phyloP scores from a whole-genome alignment of 2,888 invertebrate species.

The Drosophila sordidapex region DNA sequence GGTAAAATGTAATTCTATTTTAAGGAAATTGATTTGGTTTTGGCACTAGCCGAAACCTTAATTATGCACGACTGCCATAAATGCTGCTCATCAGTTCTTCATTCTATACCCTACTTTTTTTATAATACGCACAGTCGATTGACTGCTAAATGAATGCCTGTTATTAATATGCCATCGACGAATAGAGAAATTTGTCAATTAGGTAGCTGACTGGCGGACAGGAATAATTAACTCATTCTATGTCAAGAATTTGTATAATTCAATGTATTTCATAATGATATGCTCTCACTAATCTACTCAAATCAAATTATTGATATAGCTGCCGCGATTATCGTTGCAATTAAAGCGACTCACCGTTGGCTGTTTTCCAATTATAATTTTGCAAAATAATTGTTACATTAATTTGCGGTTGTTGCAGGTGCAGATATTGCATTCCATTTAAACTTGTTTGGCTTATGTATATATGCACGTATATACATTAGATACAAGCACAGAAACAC shows the following conservation, averaged over 20 bases:
- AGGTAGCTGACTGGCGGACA: not conserved
- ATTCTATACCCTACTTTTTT: not conserved
- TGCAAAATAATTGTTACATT: slow-evolving; percentile 22
- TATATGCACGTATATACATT: not conserved
- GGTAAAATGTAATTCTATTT: slow-evolving; percentile 51
- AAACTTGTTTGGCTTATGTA: slow-evolving; percentile 30
- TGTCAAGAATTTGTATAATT: not conserved
- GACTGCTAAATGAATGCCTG: not conserved
- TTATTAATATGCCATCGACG: not conserved
- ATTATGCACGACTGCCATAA: slow-evolving; percentile 1
- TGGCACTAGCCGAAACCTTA: slow-evolving; percentile 30
- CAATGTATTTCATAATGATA: slow-evolving; percentile 18
- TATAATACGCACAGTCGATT: not conserved
- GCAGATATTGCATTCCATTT: slow-evolving; percentile 5
- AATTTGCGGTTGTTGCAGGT: slow-evolving; percentile 7
- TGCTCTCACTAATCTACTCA: slow-evolving; percentile 34
- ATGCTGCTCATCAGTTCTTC: not conserved
- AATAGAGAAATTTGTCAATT: not conserved
- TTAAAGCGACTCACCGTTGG: slow-evolving; percentile 29
- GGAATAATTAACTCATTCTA: not conserved
- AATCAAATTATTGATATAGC: slow-evolving; percentile 36
- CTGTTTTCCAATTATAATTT: slow-evolving; percentile 31
- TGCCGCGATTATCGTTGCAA: slow-evolving; percentile 5
- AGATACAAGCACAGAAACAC: not conserved
- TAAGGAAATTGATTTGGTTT: slow-evolving; percentile 47